Evolutionary conservation across 2,888 invertebrate species (phyloP), one percentile per base, ranked within the genome.

Genomic region (Patella pellucida): DNA sequence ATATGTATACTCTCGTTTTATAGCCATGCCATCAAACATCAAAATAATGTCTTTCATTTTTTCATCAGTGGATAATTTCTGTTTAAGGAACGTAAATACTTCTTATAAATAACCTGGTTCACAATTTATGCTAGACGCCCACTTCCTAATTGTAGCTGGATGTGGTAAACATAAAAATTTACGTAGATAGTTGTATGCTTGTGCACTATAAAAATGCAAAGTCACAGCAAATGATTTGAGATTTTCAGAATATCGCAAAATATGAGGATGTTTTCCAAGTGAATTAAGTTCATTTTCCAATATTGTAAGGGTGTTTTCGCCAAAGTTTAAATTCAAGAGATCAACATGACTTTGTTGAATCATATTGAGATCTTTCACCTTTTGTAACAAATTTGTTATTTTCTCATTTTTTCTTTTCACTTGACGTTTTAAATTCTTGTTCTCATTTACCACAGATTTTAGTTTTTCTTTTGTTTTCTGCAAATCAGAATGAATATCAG

Each of bases 151-250:
- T 14, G 72, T 72, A 11, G n/a, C 15, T 27, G 72, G 67, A 50
- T 72, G 72, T 19, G 72, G 62, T n/a, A 72, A 41, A 72, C 14
- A 16, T 56, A 72, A 62, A 50, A 27, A 72, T 62, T 72, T 54
- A 16, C 72, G 16, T n/a, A 72, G 56, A 27, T 56, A 72, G 14
- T 72, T 62, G 27, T 72, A 72, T 9, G 72, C 72, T 27, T 52
- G 31, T 14, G 52, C 52, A 27, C 71, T 71, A 31, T 71, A n/a
- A n/a, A 71, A 52, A 31, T 71, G 71, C 19, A 71, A 31, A 31
- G 72, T 72, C 4, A 72, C 72, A 56, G 67, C 72, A 72, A 72
- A 72, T 27, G 19, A 56, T 62, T 72, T 72, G 11, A 72, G 31
- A 14, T 54, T 62, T 14, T 72, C 72, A 12, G 72, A 62, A 50